Evolutionary conservation across 2,888 invertebrate species (phyloP), one percentile per base, ranked within the genome.

Genomic region (Tenthredo scrophulariae): DNA sequence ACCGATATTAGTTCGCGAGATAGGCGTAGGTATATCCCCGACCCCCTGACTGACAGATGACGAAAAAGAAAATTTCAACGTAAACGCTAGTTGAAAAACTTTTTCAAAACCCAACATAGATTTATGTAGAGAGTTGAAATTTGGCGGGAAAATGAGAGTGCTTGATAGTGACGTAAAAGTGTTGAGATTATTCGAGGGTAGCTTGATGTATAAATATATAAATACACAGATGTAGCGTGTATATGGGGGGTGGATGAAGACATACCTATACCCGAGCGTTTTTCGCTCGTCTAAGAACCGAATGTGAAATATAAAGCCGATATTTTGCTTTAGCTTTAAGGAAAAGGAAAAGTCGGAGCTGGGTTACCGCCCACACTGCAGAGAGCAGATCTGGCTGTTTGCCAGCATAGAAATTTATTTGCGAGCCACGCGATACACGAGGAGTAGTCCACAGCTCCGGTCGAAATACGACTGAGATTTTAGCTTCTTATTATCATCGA

Each of bases 341-440:
- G 50, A 77, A 80, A 80, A 62, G 80, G 80, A 77, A 77, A 54
- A 77, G 29, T 50, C 22, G 62, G 22, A 37, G 40, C 40, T 22
- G 33, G 67, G 58, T 13, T 26, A 54, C 65, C 67, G 65, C 67
- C 46, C n/a, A 70, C 67, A 70, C 74, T 74, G 84, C 74, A 58
- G 85, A 85, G 77, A 80, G 84, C 86, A 86, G 87, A 87, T 86
- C 86, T 87, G 87, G 87, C 85, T 26, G 58, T 43, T 26, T 54
- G 86, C 87, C 87, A 87, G 84, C 18, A 65, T 80, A 83, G 86
- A 85, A 86, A 87, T 87, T 87, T 87, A 87, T 87, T 87, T 87
- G 86, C 87, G 70, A 83, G 70, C n/a, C 67, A 43, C 9, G 43
- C 83, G 83, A 83, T 83, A 83, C 83, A 70, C 83, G 83, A 43